phyloP scores from a whole-genome alignment of 2,113 vertebrate genomes.

The Cavia porcellus region DNA sequence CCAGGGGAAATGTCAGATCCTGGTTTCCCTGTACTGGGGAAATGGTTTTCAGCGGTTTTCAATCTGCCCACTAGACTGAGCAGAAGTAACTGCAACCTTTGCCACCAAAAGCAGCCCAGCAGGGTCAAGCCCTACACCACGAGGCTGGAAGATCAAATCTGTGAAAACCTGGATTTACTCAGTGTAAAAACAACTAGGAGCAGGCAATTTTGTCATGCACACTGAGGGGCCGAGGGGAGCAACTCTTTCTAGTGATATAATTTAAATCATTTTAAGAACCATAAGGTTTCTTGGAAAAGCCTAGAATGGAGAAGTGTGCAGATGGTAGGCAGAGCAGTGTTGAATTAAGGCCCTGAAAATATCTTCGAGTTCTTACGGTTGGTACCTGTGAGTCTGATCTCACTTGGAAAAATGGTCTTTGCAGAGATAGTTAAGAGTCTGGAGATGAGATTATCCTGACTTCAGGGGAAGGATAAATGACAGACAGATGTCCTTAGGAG shows the following conservation, averaged over 20 bases:
- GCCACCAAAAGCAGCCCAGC: neutral
- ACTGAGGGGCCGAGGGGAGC: neutral
- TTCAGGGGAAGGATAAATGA: neutral
- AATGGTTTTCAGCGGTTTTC: neutral
- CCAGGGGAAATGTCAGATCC: neutral
- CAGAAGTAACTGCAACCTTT: neutral
- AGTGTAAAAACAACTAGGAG: neutral
- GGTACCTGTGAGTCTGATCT: neutral
- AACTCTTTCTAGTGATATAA: neutral
- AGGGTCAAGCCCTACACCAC: no score
- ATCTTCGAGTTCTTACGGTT: neutral
- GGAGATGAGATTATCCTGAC: neutral
- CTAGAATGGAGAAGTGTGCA: neutral
- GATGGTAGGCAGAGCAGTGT: neutral
- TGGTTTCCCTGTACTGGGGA: neutral
- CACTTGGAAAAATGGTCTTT: neutral
- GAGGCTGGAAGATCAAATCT: neutral
- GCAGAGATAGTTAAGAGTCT: neutral
- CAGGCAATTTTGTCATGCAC: neutral
- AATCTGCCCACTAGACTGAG: neutral
- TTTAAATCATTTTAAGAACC: slow-evolving; percentile 9
- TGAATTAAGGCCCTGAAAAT: neutral
- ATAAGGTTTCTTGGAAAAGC: neutral
- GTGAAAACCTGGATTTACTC: neutral
- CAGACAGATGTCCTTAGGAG: neutral